Percentiles rank a stretch among this genome's conserved stretches.
phyloP scores from a whole-genome alignment of 2,797 vertebrate species.

The Ptychobarbus kaznakovi region DNA sequence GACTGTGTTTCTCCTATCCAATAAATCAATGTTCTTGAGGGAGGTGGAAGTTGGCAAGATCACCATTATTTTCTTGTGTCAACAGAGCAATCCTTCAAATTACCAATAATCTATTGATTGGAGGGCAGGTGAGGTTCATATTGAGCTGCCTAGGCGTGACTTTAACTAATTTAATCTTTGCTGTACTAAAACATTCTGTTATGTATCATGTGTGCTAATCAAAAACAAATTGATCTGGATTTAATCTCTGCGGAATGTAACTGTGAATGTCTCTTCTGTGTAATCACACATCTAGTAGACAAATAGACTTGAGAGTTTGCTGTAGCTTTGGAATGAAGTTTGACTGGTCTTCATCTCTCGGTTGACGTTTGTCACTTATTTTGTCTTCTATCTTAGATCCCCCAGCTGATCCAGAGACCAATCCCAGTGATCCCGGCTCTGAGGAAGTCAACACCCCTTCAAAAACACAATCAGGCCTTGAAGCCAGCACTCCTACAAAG shows the following conservation, averaged over 20 bases:
- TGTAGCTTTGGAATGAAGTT: slow-evolving; percentile 32
- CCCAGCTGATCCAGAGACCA: slow-evolving; percentile 57
- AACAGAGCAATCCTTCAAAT: slow-evolving; percentile 43
- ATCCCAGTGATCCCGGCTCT: slow-evolving; percentile 58
- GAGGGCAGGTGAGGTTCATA: not conserved
- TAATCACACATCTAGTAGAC: slow-evolving; percentile 48
- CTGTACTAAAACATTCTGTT: not conserved
- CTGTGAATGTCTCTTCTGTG: slow-evolving; percentile 18
- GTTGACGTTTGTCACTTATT: slow-evolving; percentile 18
- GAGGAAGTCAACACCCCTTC: slow-evolving; percentile 72
- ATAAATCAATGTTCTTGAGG: slow-evolving; percentile 47
- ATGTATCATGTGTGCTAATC: not conserved
- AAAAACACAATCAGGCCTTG: slow-evolving; percentile 52
- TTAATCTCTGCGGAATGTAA: slow-evolving; percentile 41
- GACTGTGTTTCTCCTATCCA: not conserved
- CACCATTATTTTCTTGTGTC: slow-evolving; percentile 59
- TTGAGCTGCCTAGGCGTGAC: not conserved
- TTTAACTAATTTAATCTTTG: not conserved
- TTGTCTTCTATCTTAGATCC: slow-evolving; percentile 63
- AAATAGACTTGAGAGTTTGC: slow-evolving; percentile 1
- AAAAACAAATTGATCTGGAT: slow-evolving; percentile 29
- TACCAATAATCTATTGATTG: not conserved
- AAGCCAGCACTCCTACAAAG: slow-evolving; percentile 67
- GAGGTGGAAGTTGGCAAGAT: slow-evolving; percentile 56
- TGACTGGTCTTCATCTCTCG: slow-evolving; percentile 50